phyloP scores from a whole-genome alignment of 2,113 vertebrate genomes.

The Lanius ludovicianus region DNA sequence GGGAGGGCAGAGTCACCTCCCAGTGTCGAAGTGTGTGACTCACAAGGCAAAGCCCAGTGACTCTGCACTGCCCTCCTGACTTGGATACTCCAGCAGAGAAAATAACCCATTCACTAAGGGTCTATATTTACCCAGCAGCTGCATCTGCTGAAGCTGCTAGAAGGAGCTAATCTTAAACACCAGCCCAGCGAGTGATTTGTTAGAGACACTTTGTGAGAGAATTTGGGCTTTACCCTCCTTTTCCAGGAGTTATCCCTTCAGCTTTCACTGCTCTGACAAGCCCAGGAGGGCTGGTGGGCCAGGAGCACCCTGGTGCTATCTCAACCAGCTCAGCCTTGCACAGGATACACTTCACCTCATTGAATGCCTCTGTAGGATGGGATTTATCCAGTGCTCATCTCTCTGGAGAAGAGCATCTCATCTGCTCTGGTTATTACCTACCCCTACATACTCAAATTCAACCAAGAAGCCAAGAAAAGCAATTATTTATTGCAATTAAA shows the following conservation, averaged over 20 bases:
- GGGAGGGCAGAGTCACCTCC: not conserved
- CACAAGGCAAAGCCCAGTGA: constrained; percentile 8
- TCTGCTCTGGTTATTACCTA: not conserved
- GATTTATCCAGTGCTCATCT: not conserved
- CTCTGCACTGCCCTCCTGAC: constrained; percentile 2
- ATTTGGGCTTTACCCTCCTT: not conserved
- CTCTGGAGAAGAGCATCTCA: not conserved
- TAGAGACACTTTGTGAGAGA: not conserved
- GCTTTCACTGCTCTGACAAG: not conserved
- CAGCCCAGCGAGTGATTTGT: rapidly evolving
- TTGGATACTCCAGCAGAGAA: not conserved
- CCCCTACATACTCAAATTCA: not conserved
- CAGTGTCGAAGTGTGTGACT: not conserved
- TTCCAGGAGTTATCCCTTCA: not conserved
- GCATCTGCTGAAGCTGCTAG: constrained; percentile 54
- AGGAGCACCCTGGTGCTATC: not conserved
- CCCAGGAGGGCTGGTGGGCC: not conserved
- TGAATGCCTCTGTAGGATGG: rapidly evolving
- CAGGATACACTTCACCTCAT: not conserved
- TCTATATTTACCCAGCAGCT: constrained; percentile 79
- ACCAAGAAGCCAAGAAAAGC: not conserved
- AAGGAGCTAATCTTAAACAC: constrained; percentile 63
- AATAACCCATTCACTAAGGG: constrained; percentile 38
- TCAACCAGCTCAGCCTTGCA: not conserved
- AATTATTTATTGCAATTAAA: not conserved